Percentiles rank a stretch among this genome's conserved stretches.
phyloP scores from a whole-genome alignment of 2,797 vertebrate genomes.

The Paedocypris micromegethes region DNA sequence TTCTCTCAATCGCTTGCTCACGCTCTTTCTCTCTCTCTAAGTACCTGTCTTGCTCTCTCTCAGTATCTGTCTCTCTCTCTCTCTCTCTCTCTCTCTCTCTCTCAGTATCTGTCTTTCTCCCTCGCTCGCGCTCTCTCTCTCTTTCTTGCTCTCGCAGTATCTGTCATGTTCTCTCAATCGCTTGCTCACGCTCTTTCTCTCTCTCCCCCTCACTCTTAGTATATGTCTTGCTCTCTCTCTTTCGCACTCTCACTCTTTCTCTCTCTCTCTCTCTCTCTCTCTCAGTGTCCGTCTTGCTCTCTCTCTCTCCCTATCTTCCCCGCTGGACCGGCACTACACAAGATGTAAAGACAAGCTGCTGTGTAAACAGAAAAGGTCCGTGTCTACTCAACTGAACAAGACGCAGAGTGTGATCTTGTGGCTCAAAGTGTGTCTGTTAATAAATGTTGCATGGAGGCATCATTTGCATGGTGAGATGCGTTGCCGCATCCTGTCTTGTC shows the following conservation, averaged over 20 bases:
- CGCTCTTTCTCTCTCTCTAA: neutral
- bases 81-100: too few species aligned
- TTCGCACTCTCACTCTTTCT: conserved; percentile 1
- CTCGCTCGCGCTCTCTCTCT: too few species aligned
- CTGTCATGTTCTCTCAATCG: too few species aligned
- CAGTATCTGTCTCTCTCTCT: too few species aligned
- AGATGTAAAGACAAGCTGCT: conserved; percentile 34
- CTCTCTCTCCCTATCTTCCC: too few species aligned
- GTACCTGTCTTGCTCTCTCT: neutral
- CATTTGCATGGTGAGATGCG: conserved; percentile 38
- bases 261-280: neutral
- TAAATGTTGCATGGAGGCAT: conserved; percentile 41
- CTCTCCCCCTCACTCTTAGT: too few species aligned
- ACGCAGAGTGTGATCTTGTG: conserved; percentile 24
- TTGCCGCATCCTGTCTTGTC: conserved; percentile 28
- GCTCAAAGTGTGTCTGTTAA: conserved; percentile 18
- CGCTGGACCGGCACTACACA: too few species aligned
- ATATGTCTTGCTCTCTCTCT: too few species aligned
- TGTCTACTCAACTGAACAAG: conserved; percentile 29
- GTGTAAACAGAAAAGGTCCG: conserved; percentile 35
- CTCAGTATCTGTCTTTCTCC: too few species aligned
- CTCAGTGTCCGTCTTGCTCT: conserved; percentile 12
- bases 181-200: too few species aligned
- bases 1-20: neutral
- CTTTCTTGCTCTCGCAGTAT: too few species aligned